Conservation (phyloP, 2,797 vertebrate genomes). For the Gymnodraco acuticeps region DNA sequence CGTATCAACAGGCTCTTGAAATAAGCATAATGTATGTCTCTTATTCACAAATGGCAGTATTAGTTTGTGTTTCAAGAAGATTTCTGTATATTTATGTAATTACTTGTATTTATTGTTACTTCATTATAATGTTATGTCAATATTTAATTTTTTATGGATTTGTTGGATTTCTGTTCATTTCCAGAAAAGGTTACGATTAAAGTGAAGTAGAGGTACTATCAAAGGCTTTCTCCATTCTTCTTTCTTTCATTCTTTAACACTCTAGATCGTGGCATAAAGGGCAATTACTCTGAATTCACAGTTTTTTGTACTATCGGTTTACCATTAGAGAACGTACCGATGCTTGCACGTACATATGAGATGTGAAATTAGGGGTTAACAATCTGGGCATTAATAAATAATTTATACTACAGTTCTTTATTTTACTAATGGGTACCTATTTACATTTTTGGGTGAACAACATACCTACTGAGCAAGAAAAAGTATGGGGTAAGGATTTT, state of each 20-base stretch:
- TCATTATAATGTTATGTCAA: constrained; percentile 88
- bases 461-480: no score
- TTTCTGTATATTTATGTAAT: constrained; percentile 96
- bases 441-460: not conserved
- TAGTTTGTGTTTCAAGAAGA: constrained; percentile 89
- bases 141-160: constrained; percentile 94
- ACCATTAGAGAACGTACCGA: not conserved
- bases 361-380: not conserved
- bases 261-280: not conserved
- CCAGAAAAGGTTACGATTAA: constrained; percentile 88
- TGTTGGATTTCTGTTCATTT: constrained; percentile 89
- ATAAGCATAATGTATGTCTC: constrained; percentile 78
- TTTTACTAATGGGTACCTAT: not conserved
- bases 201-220: constrained; percentile 88
- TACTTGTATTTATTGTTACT: constrained; percentile 98
- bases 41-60: constrained; percentile 89
- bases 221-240: constrained; percentile 84
- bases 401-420: not conserved
- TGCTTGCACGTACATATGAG: not conserved
- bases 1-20: constrained; percentile 81
- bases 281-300: not conserved
- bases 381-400: not conserved
- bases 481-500: no score
- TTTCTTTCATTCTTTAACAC: constrained; percentile 60
- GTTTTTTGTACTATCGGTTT: not conserved